Percentiles rank a stretch among this genome's conserved stretches.
phyloP scores from a whole-genome alignment of 2,888 invertebrate genomes.

The Antheraea assamensis region DNA sequence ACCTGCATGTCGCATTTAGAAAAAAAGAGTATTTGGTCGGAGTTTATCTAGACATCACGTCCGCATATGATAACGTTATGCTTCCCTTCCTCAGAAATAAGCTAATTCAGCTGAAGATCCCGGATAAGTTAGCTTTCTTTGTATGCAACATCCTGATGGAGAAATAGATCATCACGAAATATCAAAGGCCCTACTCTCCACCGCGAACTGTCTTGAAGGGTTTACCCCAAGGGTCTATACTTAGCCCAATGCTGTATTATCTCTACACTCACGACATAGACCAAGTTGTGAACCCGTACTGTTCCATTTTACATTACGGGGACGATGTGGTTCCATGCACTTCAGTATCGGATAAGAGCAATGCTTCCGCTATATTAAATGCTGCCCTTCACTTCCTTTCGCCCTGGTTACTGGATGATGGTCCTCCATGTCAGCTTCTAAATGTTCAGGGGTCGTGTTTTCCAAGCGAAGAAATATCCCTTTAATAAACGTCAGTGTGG shows the following conservation, averaged over 20 bases:
- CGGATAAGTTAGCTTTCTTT: slow-evolving; percentile 17
- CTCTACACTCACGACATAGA: too few relatives aligned
- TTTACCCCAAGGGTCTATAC: slow-evolving; percentile 36
- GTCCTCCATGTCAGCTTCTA: slow-evolving; percentile 25
- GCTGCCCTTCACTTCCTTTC: neutral
- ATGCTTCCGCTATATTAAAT: neutral
- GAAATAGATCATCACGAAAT: slow-evolving; percentile 24
- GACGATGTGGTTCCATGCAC: slow-evolving; percentile 33
- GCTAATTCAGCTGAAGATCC: too few relatives aligned
- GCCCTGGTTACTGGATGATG: slow-evolving; percentile 19
- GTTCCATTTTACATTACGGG: slow-evolving; percentile 34
- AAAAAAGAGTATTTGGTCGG: slow-evolving; percentile 28
- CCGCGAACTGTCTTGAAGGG: slow-evolving; percentile 31
- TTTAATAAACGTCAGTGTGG: neutral
- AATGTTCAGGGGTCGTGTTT: slow-evolving; percentile 24
- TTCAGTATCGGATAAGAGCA: neutral
- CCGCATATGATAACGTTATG: slow-evolving; percentile 38
- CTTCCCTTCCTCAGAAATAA: slow-evolving; percentile 20
- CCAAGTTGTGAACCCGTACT: slow-evolving; percentile 11
- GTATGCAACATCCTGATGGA: slow-evolving; percentile 27
- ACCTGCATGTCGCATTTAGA: slow-evolving; percentile 29
- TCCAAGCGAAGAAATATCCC: neutral
- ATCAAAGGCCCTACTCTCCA: slow-evolving; percentile 9
- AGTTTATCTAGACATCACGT: slow-evolving; percentile 35
- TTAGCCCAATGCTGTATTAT: slow-evolving; percentile 32